Evolutionary conservation across 1,140 invertebrate species (phyloP).

Genomic region (Mylabris phalerata): DNA sequence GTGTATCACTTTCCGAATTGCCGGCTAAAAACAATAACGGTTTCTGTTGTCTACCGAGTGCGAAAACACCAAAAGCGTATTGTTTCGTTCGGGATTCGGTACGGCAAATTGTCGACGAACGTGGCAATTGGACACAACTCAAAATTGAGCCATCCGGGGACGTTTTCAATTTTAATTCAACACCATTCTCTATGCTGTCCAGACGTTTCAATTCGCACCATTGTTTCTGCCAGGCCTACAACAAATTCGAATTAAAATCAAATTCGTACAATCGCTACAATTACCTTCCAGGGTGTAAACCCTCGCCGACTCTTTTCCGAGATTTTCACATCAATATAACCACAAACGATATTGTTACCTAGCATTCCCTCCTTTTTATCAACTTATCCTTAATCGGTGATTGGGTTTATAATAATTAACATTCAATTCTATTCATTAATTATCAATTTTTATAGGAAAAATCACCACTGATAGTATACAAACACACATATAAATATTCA

Average conservation of each 20-base stretch:
- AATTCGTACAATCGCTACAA: slow-evolving; percentile 1
- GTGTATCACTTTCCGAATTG: slow-evolving; percentile 47
- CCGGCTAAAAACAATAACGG: slow-evolving; percentile 47
- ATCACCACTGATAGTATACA: too few relatives aligned
- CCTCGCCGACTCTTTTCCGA: slow-evolving; percentile 33
- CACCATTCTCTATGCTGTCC: slow-evolving; percentile 32
- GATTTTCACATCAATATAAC: slow-evolving; percentile 40
- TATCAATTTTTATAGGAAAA: not conserved
- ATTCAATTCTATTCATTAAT: not conserved
- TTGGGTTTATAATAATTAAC: not conserved
- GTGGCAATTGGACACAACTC: slow-evolving; percentile 38
- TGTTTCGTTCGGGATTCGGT: slow-evolving; percentile 48
- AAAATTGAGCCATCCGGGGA: slow-evolving; percentile 27
- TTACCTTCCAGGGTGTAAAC: slow-evolving; percentile 38
- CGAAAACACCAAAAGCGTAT: slow-evolving; percentile 51
- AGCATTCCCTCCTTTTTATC: slow-evolving; percentile 15
- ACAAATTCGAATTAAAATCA: not conserved
- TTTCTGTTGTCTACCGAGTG: slow-evolving; percentile 42
- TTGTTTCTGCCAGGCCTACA: slow-evolving; percentile 37
- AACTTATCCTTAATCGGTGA: not conserved
- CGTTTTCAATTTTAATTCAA: slow-evolving; percentile 35
- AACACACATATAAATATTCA: too few relatives aligned
- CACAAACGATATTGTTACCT: slow-evolving; percentile 25
- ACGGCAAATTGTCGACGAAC: slow-evolving; percentile 44
- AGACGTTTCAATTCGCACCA: slow-evolving; percentile 37